These are phyloP conservation scores for Strigamia maritima DNA, from an alignment of 2,888 invertebrate genomes.

Conservation along the genomic window DNA sequence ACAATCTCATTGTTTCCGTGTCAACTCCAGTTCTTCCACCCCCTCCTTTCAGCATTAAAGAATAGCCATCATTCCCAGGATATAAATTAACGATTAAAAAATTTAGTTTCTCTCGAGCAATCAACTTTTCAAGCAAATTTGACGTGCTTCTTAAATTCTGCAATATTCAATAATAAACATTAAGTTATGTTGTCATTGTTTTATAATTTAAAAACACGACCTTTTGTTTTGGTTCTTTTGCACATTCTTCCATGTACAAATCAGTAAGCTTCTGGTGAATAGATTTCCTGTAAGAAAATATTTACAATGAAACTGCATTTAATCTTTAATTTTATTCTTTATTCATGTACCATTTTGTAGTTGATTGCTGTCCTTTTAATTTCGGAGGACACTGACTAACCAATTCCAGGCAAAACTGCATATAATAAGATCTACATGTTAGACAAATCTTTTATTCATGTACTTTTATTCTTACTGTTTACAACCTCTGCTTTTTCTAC, in stretches of 20 bases:
- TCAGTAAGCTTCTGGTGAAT: conserved; percentile 42
- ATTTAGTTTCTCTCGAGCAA: conserved; percentile 79
- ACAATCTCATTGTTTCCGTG: conserved; percentile 52
- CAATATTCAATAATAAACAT: background rate
- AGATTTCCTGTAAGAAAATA: conserved; percentile 39
- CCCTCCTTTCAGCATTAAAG: conserved; percentile 56
- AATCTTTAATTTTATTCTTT: background rate
- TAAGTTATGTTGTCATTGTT: background rate
- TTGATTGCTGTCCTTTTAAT: background rate
- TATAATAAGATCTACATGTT: background rate
- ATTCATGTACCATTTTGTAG: conserved; percentile 25
- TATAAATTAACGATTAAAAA: conserved; percentile 86
- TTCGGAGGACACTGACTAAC: conserved; percentile 25
- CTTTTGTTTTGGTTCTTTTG: conserved; percentile 36
- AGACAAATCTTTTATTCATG: background rate
- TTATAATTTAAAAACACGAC: conserved; percentile 29
- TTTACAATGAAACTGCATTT: too few species aligned
- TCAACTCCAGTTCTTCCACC: conserved; percentile 45
- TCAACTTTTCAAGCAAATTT: conserved; percentile 73
- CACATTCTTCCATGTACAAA: conserved; percentile 40
- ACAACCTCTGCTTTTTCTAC: conserved; percentile 23
- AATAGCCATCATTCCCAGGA: conserved; percentile 88
- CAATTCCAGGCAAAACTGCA: conserved; percentile 20
- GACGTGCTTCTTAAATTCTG: conserved; percentile 43
- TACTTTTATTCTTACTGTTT: background rate